Evolutionary conservation across 2,888 invertebrate species (phyloP), one percentile per base, ranked within the genome.

Genomic region (Drosophila antonietae): DNA sequence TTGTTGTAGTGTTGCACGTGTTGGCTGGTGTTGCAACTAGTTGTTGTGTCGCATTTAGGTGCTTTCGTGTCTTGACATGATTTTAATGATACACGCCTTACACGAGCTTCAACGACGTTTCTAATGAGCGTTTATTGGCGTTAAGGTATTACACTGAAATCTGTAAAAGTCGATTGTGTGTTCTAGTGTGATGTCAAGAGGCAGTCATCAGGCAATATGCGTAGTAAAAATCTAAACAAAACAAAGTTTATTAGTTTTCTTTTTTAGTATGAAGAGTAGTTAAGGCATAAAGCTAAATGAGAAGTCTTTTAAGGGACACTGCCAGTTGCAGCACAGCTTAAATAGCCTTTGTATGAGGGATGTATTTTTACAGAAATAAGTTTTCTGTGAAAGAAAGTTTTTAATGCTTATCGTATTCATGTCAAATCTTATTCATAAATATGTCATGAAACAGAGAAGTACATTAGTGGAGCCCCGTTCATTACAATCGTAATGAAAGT

Each of bases 101-200:
- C 52, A 59, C 35, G 31, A 14, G 33, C 62, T 43, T 14, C 41
- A 37, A 51, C 39, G 43, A 44, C 53, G 51, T 63, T 68, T 87
- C 80, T 81, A 84, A 89, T 88, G 88, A 81, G 73, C 68, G 39
- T 73, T 83, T 72, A 83, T 75, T 53, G 67, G 39, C 44, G 62
- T 56, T 61, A 53, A 66, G 52, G 49, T 46, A 52, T 39, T 62
- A 39, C 35, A 10, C 20, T 31, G 12, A 60, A 55, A 59, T 55
- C 61, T 43, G 33, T 64, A 61, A 64, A 63, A 49, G 55, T 23
- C 47, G 39, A 51, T 43, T 37, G 46, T 43, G 37, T 12, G n/a
- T 47, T 59, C 15, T 46, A 14, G 28, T 28, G 28, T 7, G 31
- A 23, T 49, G n/a, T 6, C 33, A 35, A 41, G 43, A 41, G 65